Conservation (phyloP, 2,888 invertebrate genomes). For the Alitta virens region DNA sequence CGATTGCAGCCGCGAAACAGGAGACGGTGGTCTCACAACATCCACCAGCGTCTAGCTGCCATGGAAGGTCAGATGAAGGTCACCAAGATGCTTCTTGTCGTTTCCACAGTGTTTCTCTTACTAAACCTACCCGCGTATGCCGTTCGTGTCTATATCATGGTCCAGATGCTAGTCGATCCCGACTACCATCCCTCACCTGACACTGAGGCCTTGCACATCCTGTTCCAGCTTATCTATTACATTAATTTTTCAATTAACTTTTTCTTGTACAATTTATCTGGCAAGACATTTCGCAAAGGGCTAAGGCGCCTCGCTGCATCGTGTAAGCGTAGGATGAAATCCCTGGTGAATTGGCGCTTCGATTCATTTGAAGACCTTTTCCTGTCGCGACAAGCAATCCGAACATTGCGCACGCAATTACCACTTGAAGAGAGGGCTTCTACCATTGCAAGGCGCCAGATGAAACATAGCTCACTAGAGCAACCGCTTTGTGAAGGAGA, state of each 20-base stretch:
- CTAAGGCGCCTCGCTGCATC: neutral
- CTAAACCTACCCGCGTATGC: slow-evolving; percentile 7
- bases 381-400: neutral
- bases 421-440: neutral
- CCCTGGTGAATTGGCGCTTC: neutral
- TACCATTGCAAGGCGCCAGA: too few relatives aligned
- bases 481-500: too few relatives aligned
- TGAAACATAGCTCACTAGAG: too few relatives aligned
- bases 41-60: neutral
- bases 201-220: neutral
- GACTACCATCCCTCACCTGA: neutral
- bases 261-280: neutral
- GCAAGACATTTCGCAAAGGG: neutral
- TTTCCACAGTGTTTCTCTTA: slow-evolving; percentile 5
- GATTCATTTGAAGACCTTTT: neutral
- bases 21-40: neutral
- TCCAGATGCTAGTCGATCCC: neutral
- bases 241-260: neutral
- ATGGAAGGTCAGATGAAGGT: neutral
- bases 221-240: slow-evolving; percentile 1
- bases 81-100: slow-evolving; percentile 5
- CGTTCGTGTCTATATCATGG: slow-evolving; percentile 2
- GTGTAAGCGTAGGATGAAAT: neutral
- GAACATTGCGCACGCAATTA: neutral
- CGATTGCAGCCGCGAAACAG: neutral